Evolutionary conservation across 2,888 invertebrate species (phyloP).

Genomic region (Eurois occulta): DNA sequence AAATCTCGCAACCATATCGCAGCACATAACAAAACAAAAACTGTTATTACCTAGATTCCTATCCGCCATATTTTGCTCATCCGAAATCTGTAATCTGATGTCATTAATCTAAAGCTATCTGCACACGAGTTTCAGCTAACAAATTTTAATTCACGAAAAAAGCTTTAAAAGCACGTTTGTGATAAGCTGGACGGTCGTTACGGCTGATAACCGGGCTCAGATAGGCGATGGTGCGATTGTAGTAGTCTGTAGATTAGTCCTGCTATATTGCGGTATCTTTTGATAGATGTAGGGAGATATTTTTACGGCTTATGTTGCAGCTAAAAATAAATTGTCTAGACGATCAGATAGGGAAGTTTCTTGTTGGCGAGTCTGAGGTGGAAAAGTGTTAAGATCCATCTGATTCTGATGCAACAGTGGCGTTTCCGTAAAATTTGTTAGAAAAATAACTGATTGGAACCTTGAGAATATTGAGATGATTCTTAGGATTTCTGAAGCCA

Average conservation of each 20-base stretch:
- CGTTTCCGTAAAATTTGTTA: not conserved
- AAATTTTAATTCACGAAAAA: slow-evolving; percentile 68
- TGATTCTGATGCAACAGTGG: not conserved
- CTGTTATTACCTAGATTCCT: slow-evolving; percentile 56
- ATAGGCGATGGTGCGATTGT: slow-evolving; percentile 66
- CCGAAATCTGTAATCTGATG: slow-evolving; percentile 65
- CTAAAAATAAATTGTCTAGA: slow-evolving; percentile 57
- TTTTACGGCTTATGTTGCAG: slow-evolving; percentile 50
- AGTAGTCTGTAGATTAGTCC: slow-evolving; percentile 62
- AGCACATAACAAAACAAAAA: slow-evolving; percentile 36
- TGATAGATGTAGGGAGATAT: slow-evolving; percentile 49
- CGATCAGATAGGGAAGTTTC: slow-evolving; percentile 38
- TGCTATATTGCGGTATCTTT: slow-evolving; percentile 50
- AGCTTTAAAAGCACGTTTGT: slow-evolving; percentile 66
- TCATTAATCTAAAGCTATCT: slow-evolving; percentile 68
- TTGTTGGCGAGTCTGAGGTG: slow-evolving; percentile 27
- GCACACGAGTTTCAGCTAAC: slow-evolving; percentile 57
- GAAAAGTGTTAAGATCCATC: not conserved
- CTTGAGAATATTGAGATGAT: too few relatives aligned
- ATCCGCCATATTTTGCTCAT: slow-evolving; percentile 57
- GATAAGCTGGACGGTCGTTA: slow-evolving; percentile 71
- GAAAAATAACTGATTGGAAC: too few relatives aligned
- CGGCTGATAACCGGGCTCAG: slow-evolving; percentile 66
- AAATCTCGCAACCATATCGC: slow-evolving; percentile 20
- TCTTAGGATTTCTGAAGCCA: not conserved